phyloP scores from a whole-genome alignment of 1,140 invertebrate genomes.

The Micrasema longulum region DNA sequence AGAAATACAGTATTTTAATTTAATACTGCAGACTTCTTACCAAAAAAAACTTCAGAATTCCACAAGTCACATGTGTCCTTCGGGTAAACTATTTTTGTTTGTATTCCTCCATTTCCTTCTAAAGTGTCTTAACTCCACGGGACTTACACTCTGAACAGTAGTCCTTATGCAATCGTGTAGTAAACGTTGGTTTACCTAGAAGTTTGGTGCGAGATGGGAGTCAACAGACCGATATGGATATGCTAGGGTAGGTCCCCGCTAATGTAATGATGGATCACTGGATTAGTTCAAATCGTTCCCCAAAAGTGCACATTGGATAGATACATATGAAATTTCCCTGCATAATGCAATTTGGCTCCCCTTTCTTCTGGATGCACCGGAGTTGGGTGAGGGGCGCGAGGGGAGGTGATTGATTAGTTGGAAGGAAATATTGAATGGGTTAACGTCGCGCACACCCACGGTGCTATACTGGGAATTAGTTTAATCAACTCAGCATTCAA shows the following conservation, averaged over 20 bases:
- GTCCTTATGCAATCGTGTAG: slow-evolving; percentile 9
- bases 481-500: slow-evolving; percentile 35
- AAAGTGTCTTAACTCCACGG: slow-evolving; percentile 17
- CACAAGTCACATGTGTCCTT: slow-evolving; percentile 54
- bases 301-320: slow-evolving; percentile 54
- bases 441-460: slow-evolving; percentile 37
- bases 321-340: slow-evolving; percentile 56
- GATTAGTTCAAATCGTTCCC: slow-evolving; percentile 56
- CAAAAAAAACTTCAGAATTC: slow-evolving; percentile 41
- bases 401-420: slow-evolving; percentile 53
- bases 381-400: slow-evolving; percentile 8
- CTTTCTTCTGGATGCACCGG: slow-evolving; percentile 43
- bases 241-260: slow-evolving; percentile 49
- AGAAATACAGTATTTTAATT: no score
- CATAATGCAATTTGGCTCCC: slow-evolving; percentile 55
- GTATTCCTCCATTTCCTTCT: slow-evolving; percentile 14
- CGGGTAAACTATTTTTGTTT: slow-evolving; percentile 54
- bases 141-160: slow-evolving; percentile 16
- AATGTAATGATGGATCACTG: slow-evolving; percentile 56
- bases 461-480: slow-evolving; percentile 22
- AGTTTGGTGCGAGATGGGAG: neutral
- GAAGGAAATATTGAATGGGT: slow-evolving; percentile 52
- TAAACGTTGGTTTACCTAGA: slow-evolving; percentile 6
- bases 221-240: slow-evolving; percentile 34
- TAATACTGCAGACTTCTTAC: slow-evolving; percentile 31